phyloP scores from a whole-genome alignment of 2,888 invertebrate species.

The Morpho achilles region DNA sequence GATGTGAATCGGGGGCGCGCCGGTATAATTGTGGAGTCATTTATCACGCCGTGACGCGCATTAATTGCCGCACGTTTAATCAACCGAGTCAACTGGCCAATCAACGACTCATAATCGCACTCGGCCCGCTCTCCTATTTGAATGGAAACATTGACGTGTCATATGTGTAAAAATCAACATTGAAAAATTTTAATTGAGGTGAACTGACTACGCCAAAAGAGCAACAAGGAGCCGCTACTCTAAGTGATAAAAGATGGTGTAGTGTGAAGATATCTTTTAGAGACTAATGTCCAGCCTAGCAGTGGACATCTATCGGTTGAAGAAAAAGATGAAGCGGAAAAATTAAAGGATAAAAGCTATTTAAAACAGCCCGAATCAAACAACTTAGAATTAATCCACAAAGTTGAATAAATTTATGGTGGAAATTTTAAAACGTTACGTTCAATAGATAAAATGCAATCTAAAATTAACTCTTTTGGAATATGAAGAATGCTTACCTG shows the following conservation, averaged over 20 bases:
- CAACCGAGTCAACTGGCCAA: conserved; percentile 34
- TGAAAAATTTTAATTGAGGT: too few species aligned
- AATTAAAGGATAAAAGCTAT: too few species aligned
- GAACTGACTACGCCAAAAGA: too few species aligned
- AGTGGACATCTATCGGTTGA: too few species aligned
- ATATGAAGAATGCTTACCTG: not conserved
- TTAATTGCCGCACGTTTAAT: conserved; percentile 42
- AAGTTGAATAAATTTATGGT: not conserved
- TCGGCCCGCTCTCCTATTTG: conserved; percentile 7
- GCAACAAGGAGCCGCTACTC: too few species aligned
- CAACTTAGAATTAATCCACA: too few species aligned
- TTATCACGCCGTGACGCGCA: conserved; percentile 29
- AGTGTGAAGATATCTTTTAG: too few species aligned
- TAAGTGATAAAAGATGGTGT: too few species aligned
- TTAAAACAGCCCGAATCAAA: too few species aligned
- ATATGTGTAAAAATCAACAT: not conserved
- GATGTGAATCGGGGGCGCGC: conserved; percentile 25
- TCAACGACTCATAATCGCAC: conserved; percentile 19
- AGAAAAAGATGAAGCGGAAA: too few species aligned
- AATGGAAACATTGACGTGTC: conserved; percentile 8
- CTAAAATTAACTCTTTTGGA: not conserved
- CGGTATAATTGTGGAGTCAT: conserved; percentile 25
- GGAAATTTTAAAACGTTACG: not conserved
- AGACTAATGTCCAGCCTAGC: too few species aligned
- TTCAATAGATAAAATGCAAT: not conserved